Percentiles rank a stretch among this genome's conserved stretches.
Evolutionary conservation across 2,888 invertebrate species (phyloP).

Genomic region (Amphipoea oculea): DNA sequence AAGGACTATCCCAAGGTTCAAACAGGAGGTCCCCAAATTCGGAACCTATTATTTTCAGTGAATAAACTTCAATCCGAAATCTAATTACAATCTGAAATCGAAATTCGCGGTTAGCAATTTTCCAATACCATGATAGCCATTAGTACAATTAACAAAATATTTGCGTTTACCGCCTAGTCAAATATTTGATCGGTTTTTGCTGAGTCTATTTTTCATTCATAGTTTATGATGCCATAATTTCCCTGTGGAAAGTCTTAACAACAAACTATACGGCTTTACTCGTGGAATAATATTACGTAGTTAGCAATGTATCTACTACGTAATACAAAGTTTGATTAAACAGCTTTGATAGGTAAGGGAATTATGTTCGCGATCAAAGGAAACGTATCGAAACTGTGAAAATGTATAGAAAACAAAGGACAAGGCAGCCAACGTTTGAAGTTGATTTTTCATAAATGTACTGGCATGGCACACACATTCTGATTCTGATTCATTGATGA

Average conservation of each 20-base stretch:
- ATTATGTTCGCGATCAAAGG: too few relatives aligned
- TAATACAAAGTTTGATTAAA: not conserved
- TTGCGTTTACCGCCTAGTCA: constrained; percentile 38
- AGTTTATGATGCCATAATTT: constrained; percentile 30
- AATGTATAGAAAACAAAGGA: not conserved
- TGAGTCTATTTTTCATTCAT: constrained; percentile 20
- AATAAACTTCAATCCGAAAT: constrained; percentile 11
- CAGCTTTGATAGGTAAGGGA: not conserved
- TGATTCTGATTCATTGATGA: not conserved
- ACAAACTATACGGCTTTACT: not conserved
- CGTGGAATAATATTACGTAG: constrained; percentile 1
- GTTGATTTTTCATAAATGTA: not conserved
- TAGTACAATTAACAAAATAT: constrained; percentile 30
- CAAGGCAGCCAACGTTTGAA: too few relatives aligned
- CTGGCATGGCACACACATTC: not conserved
- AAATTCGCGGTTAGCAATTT: not conserved
- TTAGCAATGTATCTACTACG: not conserved
- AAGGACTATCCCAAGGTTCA: too few relatives aligned
- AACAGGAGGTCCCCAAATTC: not conserved
- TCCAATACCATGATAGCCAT: not conserved
- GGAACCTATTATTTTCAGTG: not conserved
- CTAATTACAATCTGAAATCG: constrained; percentile 2
- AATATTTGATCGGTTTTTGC: constrained; percentile 43
- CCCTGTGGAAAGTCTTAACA: not conserved
- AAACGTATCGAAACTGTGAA: too few relatives aligned